Evolutionary conservation across 2,888 invertebrate genomes (phyloP).

Genomic region (Polietes domitor): DNA sequence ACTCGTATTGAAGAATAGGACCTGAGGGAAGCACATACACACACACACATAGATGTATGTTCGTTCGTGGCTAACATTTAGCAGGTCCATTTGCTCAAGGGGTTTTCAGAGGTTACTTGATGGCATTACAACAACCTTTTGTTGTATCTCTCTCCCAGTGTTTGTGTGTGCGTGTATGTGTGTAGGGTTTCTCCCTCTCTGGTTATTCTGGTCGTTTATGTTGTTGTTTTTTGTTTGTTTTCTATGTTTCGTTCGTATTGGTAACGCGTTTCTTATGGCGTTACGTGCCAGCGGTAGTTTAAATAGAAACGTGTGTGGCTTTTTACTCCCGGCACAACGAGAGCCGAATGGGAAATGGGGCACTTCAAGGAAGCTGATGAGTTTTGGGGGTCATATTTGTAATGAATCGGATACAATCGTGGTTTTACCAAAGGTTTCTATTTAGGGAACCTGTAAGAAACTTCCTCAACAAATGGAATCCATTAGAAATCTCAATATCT

Average conservation of each 20-base stretch:
- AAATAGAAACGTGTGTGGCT: conserved; percentile 26
- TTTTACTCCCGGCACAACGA: not conserved
- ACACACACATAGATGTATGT: not conserved
- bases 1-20: not conserved
- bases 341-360: not conserved
- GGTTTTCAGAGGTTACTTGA: conserved; percentile 48
- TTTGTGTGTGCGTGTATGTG: not conserved
- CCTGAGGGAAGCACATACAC: not conserved
- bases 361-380: too few species aligned
- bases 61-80: conserved; percentile 36
- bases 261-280: conserved; percentile 43
- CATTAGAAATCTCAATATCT: too few species aligned
- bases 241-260: conserved; percentile 22
- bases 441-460: too few species aligned
- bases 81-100: conserved; percentile 38
- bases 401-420: too few species aligned
- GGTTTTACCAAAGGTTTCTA: too few species aligned
- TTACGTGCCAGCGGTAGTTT: conserved; percentile 43
- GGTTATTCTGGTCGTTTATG: conserved; percentile 7
- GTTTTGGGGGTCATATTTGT: too few species aligned
- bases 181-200: not conserved
- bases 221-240: conserved; percentile 13
- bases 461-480: too few species aligned
- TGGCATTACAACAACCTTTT: conserved; percentile 31
- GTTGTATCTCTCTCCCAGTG: not conserved